Base-by-base conservation (phyloP, 2,888 invertebrate genomes). In the Drosophila mimetica region DNA sequence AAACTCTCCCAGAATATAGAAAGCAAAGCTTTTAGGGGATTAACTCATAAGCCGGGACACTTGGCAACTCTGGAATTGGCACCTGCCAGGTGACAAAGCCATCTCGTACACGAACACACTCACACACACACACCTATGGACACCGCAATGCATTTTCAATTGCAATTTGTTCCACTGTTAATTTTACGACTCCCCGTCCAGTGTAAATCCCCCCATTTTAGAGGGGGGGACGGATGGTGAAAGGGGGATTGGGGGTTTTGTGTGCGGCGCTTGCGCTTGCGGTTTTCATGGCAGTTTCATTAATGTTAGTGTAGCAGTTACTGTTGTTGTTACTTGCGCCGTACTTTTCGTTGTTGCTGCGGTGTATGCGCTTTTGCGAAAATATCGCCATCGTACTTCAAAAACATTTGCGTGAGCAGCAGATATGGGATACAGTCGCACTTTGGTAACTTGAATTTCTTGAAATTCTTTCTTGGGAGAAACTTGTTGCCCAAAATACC, bases 381-480 rank as follows among this genome's bases (percentile, higher is more conserved):
- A 78, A 63, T 72, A 69, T 61, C 54, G 46, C 60, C 59, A 51
- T 28, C 46, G 60, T 60, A 75, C 63, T 75, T 72, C 59, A 79
- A 72, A 75, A 76, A 71, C 70, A 83, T 76, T 76, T 79, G 77
- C 77, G 77, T 76, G 75, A 65, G 70, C 54, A 71, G 28, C 41
- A 9, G 42, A 42, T 34, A 70, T 22, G 1, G 25, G 47, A 41
- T 47, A 54, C 52, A 48, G 42, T 28, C 9, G 20, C 41, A 53
- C 16, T 39, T 18, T 5, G 4, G 1, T 6, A 20, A 16, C 6
- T 3, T 16, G 13, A 34, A 4, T 18, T 36, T 32, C 25, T 44
- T 22, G 6, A 14, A 22, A 9, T 5, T 39, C 7, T 2, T 36
- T 14, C 36, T 8, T 14, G 11, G 30, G 30, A 11, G 30, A 30